Base-by-base conservation (phyloP, 1,140 invertebrate genomes). In the Aplysia californica region DNA sequence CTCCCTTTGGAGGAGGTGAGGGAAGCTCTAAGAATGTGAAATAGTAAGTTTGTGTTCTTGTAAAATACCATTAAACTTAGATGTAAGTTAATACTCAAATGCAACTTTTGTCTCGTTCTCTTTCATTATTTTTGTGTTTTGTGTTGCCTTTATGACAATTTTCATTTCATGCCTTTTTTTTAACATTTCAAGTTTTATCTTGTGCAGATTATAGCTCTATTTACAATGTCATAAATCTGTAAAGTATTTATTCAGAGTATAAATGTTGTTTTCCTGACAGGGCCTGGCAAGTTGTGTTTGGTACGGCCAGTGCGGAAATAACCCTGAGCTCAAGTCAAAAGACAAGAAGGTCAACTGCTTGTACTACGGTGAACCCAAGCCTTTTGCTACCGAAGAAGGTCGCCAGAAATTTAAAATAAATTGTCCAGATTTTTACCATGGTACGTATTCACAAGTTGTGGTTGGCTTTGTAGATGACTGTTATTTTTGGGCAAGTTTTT, bases 341-440 rank as follows among this genome's bases (percentile, higher is more conserved):
- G 88, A 80, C 18, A 70, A 77, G 50, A 23, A 35, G 10, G 89
- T 92, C 82, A 94, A 96, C 89, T 95, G 94, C 87, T 81, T 83
- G 0, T 95, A 96, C 85, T 91, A 93, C 87, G 95, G 95, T 3
- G 89, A 94, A 0, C 90, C 95, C 0, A 93, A 93, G 83, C 83
- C 89, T 21, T 83, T 95, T 74, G 85, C 75, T 0, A 86, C 92
- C 50, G 18, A 77, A 29, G 58, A 75, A 31, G 82, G 81, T 2
- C 87, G 92, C 80, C 72, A 91, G 6, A 86, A 93, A 6, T 86
- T 96, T 3, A 84, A 90, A 75, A 92, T 93, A 82, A 92, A 93
- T 85, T 96, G 95, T 89, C 93, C 94, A 0, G 83, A 93, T 3
- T 82, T 83, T 3, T 76, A 79, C 70, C 78, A 77, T 61, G 79